A percentile compares a stretch with the other conserved stretches of the same genome.
These are phyloP conservation scores for Pinctada fucata DNA, from an alignment of 2,888 invertebrate genomes.

Conservation along the genomic window DNA sequence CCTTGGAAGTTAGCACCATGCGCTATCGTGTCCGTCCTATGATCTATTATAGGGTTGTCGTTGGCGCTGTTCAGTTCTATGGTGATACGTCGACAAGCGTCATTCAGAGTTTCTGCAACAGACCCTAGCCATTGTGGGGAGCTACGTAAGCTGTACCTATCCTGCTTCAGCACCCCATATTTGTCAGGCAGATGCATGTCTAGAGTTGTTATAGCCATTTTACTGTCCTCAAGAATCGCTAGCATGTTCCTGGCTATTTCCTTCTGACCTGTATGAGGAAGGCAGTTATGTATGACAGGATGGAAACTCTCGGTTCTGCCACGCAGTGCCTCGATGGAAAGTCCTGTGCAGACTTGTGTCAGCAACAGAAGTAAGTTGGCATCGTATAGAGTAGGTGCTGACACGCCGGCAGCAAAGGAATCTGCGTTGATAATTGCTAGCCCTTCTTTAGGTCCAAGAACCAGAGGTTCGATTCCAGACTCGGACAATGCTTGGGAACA, in stretches of 20 bases:
- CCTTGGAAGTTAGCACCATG: slow-evolving; percentile 39
- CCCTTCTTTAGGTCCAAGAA: slow-evolving; percentile 58
- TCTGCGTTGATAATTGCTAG: slow-evolving; percentile 50
- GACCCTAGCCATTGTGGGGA: slow-evolving; percentile 37
- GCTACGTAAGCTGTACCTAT: slow-evolving; percentile 36
- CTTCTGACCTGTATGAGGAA: slow-evolving; percentile 34
- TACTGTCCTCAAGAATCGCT: slow-evolving; percentile 22
- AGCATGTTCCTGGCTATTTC: slow-evolving; percentile 38
- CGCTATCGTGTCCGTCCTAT: slow-evolving; percentile 21
- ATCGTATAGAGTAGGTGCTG: slow-evolving; percentile 30
- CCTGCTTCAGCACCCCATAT: slow-evolving; percentile 30
- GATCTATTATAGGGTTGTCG: slow-evolving; percentile 41
- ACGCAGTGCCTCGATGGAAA: slow-evolving; percentile 29
- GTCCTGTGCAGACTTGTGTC: slow-evolving; percentile 31
- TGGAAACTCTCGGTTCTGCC: slow-evolving; percentile 35
- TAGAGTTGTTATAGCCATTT: slow-evolving; percentile 28
- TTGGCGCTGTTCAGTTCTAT: slow-evolving; percentile 32
- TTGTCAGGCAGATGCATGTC: slow-evolving; percentile 31
- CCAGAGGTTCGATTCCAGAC: slow-evolving; percentile 45
- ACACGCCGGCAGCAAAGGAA: slow-evolving; percentile 30
- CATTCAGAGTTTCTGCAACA: slow-evolving; percentile 28
- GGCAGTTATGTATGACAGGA: slow-evolving; percentile 30
- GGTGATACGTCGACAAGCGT: slow-evolving; percentile 23
- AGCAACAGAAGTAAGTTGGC: slow-evolving; percentile 28
- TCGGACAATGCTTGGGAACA: slow-evolving; percentile 46